phyloP scores from a whole-genome alignment of 2,113 vertebrate genomes.

The Promerops cafer region DNA sequence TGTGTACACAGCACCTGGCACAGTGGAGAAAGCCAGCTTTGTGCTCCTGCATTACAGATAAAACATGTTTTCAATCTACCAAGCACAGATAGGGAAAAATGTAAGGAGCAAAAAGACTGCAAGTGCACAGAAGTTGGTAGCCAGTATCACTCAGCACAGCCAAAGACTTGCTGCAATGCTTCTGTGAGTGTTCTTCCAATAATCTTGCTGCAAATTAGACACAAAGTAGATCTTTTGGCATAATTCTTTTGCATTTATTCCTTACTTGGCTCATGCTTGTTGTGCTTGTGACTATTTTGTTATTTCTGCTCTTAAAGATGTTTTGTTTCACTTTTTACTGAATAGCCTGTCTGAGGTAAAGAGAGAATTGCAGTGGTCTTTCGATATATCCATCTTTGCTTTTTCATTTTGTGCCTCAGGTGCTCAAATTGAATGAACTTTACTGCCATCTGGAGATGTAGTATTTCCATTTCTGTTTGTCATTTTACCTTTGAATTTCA shows the following conservation, averaged over 20 bases:
- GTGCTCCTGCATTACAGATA: not conserved
- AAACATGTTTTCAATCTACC: not conserved
- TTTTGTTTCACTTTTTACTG: not conserved
- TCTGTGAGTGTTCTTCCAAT: not conserved
- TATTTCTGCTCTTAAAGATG: not conserved
- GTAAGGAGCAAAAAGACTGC: not conserved
- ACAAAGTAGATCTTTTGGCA: not conserved
- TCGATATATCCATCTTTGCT: not conserved
- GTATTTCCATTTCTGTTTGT: constrained; percentile 27
- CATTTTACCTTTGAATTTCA: not conserved
- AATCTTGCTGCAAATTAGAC: not conserved
- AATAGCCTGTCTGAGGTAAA: not conserved
- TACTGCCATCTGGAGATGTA: constrained; percentile 55
- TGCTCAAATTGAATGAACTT: constrained; percentile 32
- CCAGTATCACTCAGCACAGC: not conserved
- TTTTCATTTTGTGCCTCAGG: constrained; percentile 10
- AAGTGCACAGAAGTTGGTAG: accelerated
- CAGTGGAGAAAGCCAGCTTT: not conserved
- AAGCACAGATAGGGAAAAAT: not conserved
- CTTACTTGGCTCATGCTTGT: not conserved
- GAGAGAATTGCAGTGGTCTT: not conserved
- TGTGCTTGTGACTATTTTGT: not conserved
- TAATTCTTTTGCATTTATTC: not conserved
- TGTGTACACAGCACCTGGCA: not conserved
- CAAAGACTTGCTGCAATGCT: not conserved